phyloP scores from a whole-genome alignment of 2,888 invertebrate genomes.

The Mythimna ferrago region DNA sequence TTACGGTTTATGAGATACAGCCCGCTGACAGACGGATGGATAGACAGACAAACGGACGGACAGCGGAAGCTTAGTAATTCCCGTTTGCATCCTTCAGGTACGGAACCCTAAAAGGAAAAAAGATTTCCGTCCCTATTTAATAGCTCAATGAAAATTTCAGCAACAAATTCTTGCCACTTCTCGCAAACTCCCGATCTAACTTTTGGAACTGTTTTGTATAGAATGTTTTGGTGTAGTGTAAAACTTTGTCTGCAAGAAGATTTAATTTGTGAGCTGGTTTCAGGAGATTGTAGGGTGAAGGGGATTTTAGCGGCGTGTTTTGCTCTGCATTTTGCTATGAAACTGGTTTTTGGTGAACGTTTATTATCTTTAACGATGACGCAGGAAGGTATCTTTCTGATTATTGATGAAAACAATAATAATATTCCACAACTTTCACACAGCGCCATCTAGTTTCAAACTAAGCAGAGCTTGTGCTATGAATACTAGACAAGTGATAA shows the following conservation, averaged over 20 bases:
- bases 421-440: no score
- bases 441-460: no score
- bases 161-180: conserved; percentile 26
- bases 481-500: no score
- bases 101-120: conserved; percentile 37
- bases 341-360: not conserved
- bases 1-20: no score
- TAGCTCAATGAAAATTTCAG: conserved; percentile 30
- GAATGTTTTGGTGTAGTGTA: conserved; percentile 27
- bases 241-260: conserved; percentile 15
- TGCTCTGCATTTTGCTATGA: not conserved
- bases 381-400: no score
- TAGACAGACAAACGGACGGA: no score
- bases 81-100: no score
- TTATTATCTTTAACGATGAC: not conserved
- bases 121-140: conserved; percentile 41
- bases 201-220: conserved; percentile 34
- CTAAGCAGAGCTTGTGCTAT: no score
- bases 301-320: not conserved
- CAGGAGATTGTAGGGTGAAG: not conserved
- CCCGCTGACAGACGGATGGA: no score
- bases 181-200: conserved; percentile 22
- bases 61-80: no score
- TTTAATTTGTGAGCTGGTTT: conserved; percentile 23
- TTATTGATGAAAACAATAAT: no score